Evolutionary conservation across 1,140 invertebrate genomes (phyloP), one percentile per base, ranked within the genome.

Genomic region (Pachyrhynchus sulphureomaculatus): DNA sequence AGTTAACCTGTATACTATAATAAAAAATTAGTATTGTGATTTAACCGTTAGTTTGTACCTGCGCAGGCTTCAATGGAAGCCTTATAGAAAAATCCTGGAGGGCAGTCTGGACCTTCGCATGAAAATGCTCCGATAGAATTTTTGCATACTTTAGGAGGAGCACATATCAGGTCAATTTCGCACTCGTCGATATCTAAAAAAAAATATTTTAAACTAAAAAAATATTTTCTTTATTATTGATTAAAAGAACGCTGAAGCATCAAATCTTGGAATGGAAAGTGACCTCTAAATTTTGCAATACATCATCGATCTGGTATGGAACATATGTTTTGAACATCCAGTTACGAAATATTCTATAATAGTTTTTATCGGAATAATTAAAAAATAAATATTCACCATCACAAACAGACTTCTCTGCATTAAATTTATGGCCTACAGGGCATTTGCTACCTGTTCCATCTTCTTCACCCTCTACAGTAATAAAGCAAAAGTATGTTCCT

Each of bases 131-230:
- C 88, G 20, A 85, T 78, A 8, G 82, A 84, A 68, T 90, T 90
- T 58, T 82, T 77, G 60, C 88, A 90, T 0, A 72, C 68, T 64
- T 83, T 79, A 15, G 75, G 75, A 0, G 77, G 75, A 33, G 79
- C 78, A 54, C 85, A 86, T 3, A 78, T 77, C 4, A 75, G 66
- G 8, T 72, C 63, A 62, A 84, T 67, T 21, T 75, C 68, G 66
- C 86, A 88, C 72, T 88, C 86, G 68, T 90, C 82, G 56, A 89
- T 78, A 77, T 89, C 87, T 89, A 72, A 42, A 72, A 73, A 47
- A 56, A 32, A 32, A 4, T 12, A 6, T 6, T 32, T 32, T n/a
- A n/a, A n/a, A n/a, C n/a, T n/a, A n/a, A n/a, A n/a, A n/a, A n/a
- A n/a, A n/a, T n/a, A n/a, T n/a, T n/a, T n/a, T n/a, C n/a, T n/a